phyloP scores from a whole-genome alignment of 2,113 vertebrate genomes.

The Thunnus maccoyii region DNA sequence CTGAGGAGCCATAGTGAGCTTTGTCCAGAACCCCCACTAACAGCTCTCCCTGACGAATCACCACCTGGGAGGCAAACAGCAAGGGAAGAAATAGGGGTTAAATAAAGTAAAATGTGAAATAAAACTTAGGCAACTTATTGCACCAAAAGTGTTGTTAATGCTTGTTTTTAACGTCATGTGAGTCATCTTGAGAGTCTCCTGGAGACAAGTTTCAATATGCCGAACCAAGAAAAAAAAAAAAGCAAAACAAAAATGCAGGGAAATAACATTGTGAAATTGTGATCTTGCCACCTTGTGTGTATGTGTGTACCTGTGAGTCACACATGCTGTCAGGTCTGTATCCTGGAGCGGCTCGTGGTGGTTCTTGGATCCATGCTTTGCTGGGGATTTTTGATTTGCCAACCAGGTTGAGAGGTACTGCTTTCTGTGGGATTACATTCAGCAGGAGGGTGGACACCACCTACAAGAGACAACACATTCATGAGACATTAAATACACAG shows the following conservation, averaged over 20 bases:
- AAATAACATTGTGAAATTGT: too few species aligned
- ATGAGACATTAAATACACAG: background rate
- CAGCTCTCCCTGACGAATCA: constrained; percentile 93
- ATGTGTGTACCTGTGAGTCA: constrained; percentile 91
- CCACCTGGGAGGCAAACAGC: constrained; percentile 83
- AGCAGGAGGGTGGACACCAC: constrained; percentile 94
- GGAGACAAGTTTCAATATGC: background rate
- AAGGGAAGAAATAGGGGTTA: background rate
- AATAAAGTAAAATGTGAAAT: background rate
- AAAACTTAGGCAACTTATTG: background rate
- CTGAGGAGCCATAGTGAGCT: constrained; percentile 96
- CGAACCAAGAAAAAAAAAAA: background rate
- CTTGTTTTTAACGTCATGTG: background rate
- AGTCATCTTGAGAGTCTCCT: background rate
- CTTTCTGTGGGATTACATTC: constrained; percentile 92
- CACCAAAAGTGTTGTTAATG: background rate
- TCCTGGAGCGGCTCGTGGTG: constrained; percentile 72
- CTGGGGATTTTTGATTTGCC: constrained; percentile 93
- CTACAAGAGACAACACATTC: constrained; percentile 74
- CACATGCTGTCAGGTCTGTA: constrained; percentile 91
- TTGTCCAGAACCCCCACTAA: constrained; percentile 96
- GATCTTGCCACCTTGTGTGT: background rate
- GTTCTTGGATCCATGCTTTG: constrained; percentile 91
- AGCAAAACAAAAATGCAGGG: too few species aligned
- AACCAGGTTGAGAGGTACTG: constrained; percentile 88